phyloP scores from a whole-genome alignment of 2,888 invertebrate species.

The Pecten maximus region DNA sequence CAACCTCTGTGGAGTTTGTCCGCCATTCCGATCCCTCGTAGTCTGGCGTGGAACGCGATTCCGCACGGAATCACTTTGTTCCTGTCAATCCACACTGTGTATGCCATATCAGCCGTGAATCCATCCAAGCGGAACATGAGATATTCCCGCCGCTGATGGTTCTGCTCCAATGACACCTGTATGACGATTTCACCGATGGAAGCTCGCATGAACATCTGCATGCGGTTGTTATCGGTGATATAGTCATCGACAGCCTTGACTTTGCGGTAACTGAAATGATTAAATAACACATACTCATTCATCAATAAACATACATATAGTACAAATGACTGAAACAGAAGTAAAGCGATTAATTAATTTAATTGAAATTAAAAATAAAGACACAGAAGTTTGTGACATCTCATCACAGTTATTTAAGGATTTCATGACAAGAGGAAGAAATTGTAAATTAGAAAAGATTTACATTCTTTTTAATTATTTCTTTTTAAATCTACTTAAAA shows the following conservation, averaged over 20 bases:
- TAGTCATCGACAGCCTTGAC: conserved; percentile 92
- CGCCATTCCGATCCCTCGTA: conserved; percentile 87
- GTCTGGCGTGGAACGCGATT: conserved; percentile 89
- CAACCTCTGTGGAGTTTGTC: conserved; percentile 89
- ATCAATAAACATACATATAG: too few relatives aligned
- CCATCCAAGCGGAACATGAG: conserved; percentile 88
- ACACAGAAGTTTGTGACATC: too few relatives aligned
- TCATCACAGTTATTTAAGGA: too few relatives aligned
- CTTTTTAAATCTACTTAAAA: too few relatives aligned
- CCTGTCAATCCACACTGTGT: conserved; percentile 86
- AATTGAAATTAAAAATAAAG: too few relatives aligned
- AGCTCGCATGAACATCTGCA: conserved; percentile 88
- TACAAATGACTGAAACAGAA: too few relatives aligned
- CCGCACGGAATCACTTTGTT: conserved; percentile 82
- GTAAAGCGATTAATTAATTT: too few relatives aligned
- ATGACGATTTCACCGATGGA: conserved; percentile 88
- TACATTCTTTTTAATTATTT: too few relatives aligned
- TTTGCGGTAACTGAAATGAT: conserved; percentile 86
- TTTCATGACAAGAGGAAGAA: too few relatives aligned
- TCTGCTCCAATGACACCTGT: conserved; percentile 87
- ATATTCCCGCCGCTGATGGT: conserved; percentile 88
- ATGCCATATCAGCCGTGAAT: conserved; percentile 88
- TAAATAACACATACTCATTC: too few relatives aligned
- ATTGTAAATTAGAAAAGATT: too few relatives aligned
- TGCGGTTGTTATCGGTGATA: conserved; percentile 90